Conservation (phyloP, 2,113 vertebrate species). For the Poecilia latipinna region DNA sequence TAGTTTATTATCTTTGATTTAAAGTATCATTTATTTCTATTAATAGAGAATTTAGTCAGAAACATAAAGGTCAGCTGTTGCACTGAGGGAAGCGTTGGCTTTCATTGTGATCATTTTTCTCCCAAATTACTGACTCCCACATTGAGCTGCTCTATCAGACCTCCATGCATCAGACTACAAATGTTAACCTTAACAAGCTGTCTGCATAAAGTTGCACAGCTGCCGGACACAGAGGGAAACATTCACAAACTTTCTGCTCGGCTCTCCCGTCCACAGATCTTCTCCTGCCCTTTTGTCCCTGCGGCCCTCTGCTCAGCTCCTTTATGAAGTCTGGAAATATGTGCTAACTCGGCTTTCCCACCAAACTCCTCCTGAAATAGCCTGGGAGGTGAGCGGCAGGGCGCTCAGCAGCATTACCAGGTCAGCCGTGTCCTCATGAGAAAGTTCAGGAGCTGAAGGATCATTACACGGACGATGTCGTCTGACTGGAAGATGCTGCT, state of each 20-base stretch:
- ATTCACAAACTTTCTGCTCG: slow-evolving; percentile 13
- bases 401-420: slow-evolving; percentile 58
- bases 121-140: not conserved
- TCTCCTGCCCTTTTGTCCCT: slow-evolving; percentile 56
- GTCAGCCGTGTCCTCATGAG: slow-evolving; percentile 51
- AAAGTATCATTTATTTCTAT: not conserved
- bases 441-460: slow-evolving; percentile 28
- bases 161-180: not conserved
- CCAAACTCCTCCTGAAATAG: slow-evolving; percentile 57
- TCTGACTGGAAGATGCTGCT: slow-evolving; percentile 12
- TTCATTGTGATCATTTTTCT: not conserved
- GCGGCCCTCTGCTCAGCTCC: no score
- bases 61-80: not conserved
- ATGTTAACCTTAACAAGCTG: not conserved
- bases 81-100: not conserved
- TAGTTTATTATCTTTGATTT: not conserved
- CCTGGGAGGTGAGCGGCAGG: slow-evolving; percentile 23
- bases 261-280: slow-evolving; percentile 17
- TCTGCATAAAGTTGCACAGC: not conserved
- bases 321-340: slow-evolving; percentile 67
- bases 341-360: slow-evolving; percentile 62
- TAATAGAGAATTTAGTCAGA: not conserved
- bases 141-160: not conserved
- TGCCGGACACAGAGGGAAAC: slow-evolving; percentile 1
- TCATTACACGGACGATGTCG: slow-evolving; percentile 10